A percentile compares a stretch with the other conserved stretches of the same genome.
Conservation (phyloP, 2,797 vertebrate genomes). For the Tenualosa thibaudeaui region DNA sequence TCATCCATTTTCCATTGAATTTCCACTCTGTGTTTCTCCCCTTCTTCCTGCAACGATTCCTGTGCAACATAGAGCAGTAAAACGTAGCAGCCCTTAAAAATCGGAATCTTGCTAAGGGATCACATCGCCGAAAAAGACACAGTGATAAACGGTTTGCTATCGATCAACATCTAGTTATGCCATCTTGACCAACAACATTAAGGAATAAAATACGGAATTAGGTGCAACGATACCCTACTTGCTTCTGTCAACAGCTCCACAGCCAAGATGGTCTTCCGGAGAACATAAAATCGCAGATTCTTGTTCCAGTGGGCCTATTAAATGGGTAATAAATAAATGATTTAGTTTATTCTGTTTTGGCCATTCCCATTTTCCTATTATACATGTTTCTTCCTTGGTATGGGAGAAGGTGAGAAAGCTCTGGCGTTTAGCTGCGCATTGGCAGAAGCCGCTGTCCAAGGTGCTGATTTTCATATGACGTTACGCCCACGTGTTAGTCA, state of each 20-base stretch:
- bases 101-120: conserved; percentile 17
- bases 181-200: conserved; percentile 25
- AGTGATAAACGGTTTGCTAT: conserved; percentile 27
- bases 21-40: conserved; percentile 38
- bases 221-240: conserved; percentile 25
- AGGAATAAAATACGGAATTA: conserved; percentile 21
- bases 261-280: conserved; percentile 35
- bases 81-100: conserved; percentile 37
- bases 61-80: conserved; percentile 52
- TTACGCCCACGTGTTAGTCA: conserved; percentile 56
- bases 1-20: conserved; percentile 46
- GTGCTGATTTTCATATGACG: conserved; percentile 68
- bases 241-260: conserved; percentile 19
- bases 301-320: conserved; percentile 58
- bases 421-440: conserved; percentile 36
- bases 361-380: conserved; percentile 29
- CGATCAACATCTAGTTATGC: conserved; percentile 15
- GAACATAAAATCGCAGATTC: conserved; percentile 54
- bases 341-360: conserved; percentile 22
- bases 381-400: conserved; percentile 28
- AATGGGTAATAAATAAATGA: conserved; percentile 53
- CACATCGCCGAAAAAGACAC: conserved; percentile 3
- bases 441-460: conserved; percentile 66
- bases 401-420: conserved; percentile 33
- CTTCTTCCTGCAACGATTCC: conserved; percentile 46